These are phyloP conservation scores for Malaclemys terrapin DNA, from an alignment of 2,113 vertebrate genomes.

Conservation along the genomic window DNA sequence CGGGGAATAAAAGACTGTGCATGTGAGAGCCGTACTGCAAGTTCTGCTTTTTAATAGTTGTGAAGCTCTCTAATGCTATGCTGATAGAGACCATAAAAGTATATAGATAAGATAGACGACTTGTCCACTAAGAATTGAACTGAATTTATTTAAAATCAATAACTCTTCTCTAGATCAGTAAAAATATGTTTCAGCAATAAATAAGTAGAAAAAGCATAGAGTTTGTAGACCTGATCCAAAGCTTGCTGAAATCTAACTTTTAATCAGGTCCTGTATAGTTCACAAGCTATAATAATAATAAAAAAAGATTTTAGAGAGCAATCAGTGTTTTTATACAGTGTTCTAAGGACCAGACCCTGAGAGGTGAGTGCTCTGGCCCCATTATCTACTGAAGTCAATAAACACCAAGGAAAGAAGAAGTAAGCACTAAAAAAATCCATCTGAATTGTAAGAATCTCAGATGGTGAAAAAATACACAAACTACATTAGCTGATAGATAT, in stretches of 20 bases:
- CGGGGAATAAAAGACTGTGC: too few relatives aligned
- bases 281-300: fast-evolving
- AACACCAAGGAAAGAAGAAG: neutral
- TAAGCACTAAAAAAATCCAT: neutral
- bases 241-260: neutral
- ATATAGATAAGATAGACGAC: neutral
- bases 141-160: neutral
- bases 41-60: neutral
- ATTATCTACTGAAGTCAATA: neutral
- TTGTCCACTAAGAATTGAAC: neutral
- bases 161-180: neutral
- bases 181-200: neutral
- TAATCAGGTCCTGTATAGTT: neutral
- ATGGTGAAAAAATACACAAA: neutral
- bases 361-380: neutral
- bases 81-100: neutral
- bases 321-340: neutral
- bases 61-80: too few relatives aligned
- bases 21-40: neutral
- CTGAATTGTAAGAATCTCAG: neutral
- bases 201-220: neutral
- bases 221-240: neutral
- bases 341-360: neutral
- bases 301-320: fast-evolving
- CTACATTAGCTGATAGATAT: neutral